Conservation (phyloP, 2,113 vertebrate genomes). For the Balaeniceps rex region DNA sequence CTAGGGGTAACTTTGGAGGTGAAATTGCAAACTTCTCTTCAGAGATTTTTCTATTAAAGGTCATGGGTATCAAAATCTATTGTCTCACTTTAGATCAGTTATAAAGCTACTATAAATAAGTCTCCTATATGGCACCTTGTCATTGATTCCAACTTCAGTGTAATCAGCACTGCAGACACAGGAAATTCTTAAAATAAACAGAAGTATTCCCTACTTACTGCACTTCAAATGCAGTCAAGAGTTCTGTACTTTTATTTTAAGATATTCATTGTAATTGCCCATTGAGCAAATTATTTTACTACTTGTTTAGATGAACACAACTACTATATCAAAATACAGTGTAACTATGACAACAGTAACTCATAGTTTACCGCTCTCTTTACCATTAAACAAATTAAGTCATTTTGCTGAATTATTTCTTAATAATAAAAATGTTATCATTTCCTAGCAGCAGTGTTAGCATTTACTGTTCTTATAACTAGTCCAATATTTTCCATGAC, state of each 20-base stretch:
- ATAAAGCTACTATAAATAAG: constrained; percentile 47
- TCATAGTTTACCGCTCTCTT: not conserved
- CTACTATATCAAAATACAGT: not conserved
- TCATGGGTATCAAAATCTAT: constrained; percentile 23
- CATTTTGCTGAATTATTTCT: not conserved
- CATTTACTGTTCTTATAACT: not conserved
- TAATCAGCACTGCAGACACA: constrained; percentile 8
- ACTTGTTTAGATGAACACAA: not conserved
- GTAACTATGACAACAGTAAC: not conserved
- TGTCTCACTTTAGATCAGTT: not conserved
- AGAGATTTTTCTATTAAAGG: constrained; percentile 12
- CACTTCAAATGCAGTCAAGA: not conserved
- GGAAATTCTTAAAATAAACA: constrained; percentile 45
- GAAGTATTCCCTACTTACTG: not conserved
- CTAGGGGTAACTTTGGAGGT: not conserved
- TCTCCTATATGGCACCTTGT: not conserved
- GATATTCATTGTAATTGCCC: not conserved
- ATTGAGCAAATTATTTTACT: not conserved
- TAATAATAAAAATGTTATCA: not conserved
- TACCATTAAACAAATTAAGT: not conserved
- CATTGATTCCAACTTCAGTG: constrained; percentile 11
- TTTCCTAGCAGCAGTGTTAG: not conserved
- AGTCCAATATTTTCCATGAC: not conserved
- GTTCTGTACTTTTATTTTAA: not conserved
- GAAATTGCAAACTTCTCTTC: not conserved